phyloP scores from a whole-genome alignment of 1,140 invertebrate species.

The Adelges cooleyi region DNA sequence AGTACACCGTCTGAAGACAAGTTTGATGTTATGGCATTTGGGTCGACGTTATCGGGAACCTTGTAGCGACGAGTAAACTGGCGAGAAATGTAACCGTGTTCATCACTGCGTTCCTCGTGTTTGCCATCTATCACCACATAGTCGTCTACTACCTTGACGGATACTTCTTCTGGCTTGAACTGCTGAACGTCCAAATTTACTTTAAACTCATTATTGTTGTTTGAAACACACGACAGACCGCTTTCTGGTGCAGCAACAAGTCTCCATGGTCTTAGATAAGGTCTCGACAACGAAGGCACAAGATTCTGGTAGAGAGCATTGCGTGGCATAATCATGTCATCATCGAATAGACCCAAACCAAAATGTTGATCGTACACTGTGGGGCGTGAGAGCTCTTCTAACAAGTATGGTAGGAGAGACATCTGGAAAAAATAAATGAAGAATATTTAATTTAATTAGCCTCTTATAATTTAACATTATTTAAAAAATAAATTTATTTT shows the following conservation, averaged over 20 bases:
- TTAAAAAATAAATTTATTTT: no score
- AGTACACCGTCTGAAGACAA: constrained; percentile 52
- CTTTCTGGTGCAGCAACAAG: constrained; percentile 17
- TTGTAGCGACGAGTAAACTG: constrained; percentile 53
- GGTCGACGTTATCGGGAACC: constrained; percentile 49
- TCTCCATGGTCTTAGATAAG: constrained; percentile 31
- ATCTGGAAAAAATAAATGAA: constrained; percentile 23
- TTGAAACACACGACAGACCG: constrained; percentile 30
- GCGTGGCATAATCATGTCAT: constrained; percentile 34
- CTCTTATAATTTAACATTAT: no score
- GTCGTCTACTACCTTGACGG: constrained; percentile 58
- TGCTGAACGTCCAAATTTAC: constrained; percentile 60
- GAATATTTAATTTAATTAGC: no score
- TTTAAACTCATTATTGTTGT: constrained; percentile 31
- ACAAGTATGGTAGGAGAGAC: constrained; percentile 30
- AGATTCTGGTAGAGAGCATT: no score
- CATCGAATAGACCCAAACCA: constrained; percentile 33
- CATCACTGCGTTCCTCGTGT: constrained; percentile 53
- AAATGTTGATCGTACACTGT: constrained; percentile 37
- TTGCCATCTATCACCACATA: constrained; percentile 54
- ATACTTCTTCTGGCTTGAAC: constrained; percentile 68
- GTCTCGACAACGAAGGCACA: no score
- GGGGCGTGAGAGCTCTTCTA: constrained; percentile 37
- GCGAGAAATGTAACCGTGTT: constrained; percentile 49
- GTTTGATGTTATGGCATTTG: constrained; percentile 47